Percentiles rank a stretch among this genome's conserved stretches.
Evolutionary conservation across 2,797 vertebrate species (phyloP).

Genomic region (Onychomys arenicola): DNA sequence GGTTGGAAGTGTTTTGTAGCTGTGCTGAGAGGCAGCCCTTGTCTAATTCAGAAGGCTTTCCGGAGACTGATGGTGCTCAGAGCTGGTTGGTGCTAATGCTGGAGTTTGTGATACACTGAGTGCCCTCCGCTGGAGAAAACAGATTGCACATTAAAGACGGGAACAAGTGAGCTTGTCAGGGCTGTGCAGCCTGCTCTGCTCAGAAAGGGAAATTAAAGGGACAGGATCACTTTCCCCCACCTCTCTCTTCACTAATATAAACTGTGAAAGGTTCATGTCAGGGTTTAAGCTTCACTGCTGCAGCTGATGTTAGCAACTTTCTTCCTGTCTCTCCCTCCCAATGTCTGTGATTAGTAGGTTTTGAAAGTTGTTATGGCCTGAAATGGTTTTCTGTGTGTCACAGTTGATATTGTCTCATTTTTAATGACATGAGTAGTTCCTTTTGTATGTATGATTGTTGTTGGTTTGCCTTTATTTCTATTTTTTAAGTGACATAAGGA

Average conservation of each 20-base stretch:
- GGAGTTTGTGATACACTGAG: constrained; percentile 89
- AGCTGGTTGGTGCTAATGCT: constrained; percentile 87
- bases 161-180: constrained; percentile 90
- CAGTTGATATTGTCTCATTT: not conserved
- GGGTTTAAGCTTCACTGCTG: constrained; percentile 22
- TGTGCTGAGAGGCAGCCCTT: constrained; percentile 88
- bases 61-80: constrained; percentile 89
- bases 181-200: constrained; percentile 87
- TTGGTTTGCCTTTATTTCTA: not conserved
- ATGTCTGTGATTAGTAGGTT: not conserved
- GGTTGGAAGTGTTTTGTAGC: constrained; percentile 87
- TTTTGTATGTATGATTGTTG: not conserved
- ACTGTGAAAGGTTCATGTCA: not conserved
- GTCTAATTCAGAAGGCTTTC: constrained; percentile 89
- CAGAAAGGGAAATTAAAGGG: constrained; percentile 89
- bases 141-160: constrained; percentile 87
- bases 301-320: constrained; percentile 4
- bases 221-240: constrained; percentile 81
- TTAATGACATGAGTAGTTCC: not conserved
- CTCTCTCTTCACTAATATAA: constrained; percentile 27
- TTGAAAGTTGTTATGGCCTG: constrained; percentile 62
- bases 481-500: not conserved
- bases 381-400: constrained; percentile 46
- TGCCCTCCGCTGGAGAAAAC: constrained; percentile 92
- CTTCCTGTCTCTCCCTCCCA: not conserved